phyloP scores from a whole-genome alignment of 2,113 vertebrate genomes.

The Corythaixoides concolor region DNA sequence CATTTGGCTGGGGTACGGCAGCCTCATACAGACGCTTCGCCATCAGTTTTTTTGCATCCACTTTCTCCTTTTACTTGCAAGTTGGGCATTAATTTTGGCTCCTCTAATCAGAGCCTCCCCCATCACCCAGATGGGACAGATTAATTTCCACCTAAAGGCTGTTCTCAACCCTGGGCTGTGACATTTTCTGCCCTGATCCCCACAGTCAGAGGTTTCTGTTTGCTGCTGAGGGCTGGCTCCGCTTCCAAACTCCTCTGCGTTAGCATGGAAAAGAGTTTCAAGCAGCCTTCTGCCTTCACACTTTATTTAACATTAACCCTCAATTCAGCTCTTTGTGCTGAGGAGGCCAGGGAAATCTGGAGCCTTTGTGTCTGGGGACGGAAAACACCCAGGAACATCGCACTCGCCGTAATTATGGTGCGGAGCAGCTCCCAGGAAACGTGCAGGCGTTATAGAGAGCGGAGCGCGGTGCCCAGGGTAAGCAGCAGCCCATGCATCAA shows the following conservation, averaged over 20 bases:
- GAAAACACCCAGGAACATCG: background rate
- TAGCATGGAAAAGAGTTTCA: background rate
- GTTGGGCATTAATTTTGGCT: background rate
- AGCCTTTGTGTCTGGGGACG: background rate
- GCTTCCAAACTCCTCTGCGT: background rate
- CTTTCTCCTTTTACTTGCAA: background rate
- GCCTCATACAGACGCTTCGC: background rate
- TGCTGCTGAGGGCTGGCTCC: background rate
- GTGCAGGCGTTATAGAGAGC: background rate
- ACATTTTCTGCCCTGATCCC: background rate
- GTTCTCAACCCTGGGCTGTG: background rate
- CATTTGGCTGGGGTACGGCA: background rate
- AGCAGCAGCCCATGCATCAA: conserved; percentile 41
- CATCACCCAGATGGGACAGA: background rate
- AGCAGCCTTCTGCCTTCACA: background rate
- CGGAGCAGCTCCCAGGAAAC: background rate
- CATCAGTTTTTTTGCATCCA: background rate
- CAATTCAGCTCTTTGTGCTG: background rate
- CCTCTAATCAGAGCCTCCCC: background rate
- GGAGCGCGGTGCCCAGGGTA: background rate
- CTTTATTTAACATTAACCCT: background rate
- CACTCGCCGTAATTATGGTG: background rate
- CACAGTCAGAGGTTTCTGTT: background rate
- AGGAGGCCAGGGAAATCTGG: background rate
- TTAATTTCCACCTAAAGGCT: background rate